Base-by-base conservation (phyloP, 2,888 invertebrate genomes). In the Julus scandinavius region DNA sequence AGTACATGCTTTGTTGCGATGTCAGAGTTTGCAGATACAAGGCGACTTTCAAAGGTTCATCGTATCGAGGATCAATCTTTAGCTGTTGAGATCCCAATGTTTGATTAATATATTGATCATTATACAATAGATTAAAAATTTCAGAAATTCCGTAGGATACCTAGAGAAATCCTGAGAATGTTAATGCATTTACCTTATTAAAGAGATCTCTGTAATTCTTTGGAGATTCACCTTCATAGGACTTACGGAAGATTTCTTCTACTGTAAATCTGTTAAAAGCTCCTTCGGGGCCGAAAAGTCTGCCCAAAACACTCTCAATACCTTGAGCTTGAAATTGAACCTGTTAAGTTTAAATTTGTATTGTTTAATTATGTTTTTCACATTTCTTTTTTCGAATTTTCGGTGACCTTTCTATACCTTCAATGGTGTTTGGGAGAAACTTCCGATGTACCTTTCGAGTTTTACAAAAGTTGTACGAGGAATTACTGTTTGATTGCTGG, bases 251-350 rank as follows among this genome's bases (percentile, higher is more conserved):
- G 17, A 88, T 84, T 4, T 87, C 54, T 17, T 15, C 20, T 40
- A 88, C 7, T 0, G 29, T 84, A 9, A 49, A 38, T 20, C 87
- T 29, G 20, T 17, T 41, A 17, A 88, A 88, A 17, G 87, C 87
- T 20, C 50, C 11, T 58, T 88, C 38, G 20, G 87, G 87, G 54
- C 88, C 88, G 0, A 88, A 40, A 9, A 87, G 15, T 84, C 88
- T 41, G 29, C 84, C n/a, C 11, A 88, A 6, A 13, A 88, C 40
- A 45, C 87, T 88, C 2, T 38, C 84, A 29, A 80, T 20, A 50
- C 88, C 88, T 83, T 87, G 50, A 17, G n/a, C 58, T n/a, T 88
- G 54, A 17, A 58, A 3, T 2, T n/a, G 29, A 29, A 87, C 7
- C 87, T 58, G 41, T 38, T 50, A 72, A 72, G 7, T 72, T 29